Evolutionary conservation across 2,888 invertebrate genomes (phyloP).

Genomic region (Eupeodes luniger): DNA sequence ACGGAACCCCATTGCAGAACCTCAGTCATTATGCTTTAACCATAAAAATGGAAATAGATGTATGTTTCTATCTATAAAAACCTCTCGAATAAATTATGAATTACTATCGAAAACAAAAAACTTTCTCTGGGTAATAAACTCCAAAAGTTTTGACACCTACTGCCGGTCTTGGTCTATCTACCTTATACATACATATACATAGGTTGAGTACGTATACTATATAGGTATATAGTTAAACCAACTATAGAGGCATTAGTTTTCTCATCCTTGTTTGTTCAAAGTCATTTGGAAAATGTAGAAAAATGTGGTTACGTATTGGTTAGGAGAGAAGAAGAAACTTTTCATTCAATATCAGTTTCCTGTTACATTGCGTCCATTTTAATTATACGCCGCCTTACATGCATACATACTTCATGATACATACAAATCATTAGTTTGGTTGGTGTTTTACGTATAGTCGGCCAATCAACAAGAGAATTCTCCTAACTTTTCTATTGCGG

Average conservation of each 20-base stretch:
- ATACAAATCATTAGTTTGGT: conserved; percentile 30
- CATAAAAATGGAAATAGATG: conserved; percentile 2
- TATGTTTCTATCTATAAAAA: background rate
- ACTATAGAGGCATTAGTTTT: conserved; percentile 30
- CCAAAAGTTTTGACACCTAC: conserved; percentile 65
- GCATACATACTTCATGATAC: background rate
- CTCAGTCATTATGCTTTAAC: conserved; percentile 55
- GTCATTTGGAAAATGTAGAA: conserved; percentile 8
- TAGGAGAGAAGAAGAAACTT: conserved; percentile 42
- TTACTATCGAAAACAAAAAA: conserved; percentile 44
- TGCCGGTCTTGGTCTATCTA: conserved; percentile 30
- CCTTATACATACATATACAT: too few species aligned
- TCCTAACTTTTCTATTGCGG: conserved; percentile 28
- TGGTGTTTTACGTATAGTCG: background rate
- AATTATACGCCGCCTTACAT: conserved; percentile 35
- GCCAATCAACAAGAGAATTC: conserved; percentile 29
- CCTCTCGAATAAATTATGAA: conserved; percentile 67
- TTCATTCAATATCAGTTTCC: conserved; percentile 47
- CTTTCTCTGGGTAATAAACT: conserved; percentile 60
- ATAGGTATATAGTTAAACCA: background rate
- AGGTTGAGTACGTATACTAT: too few species aligned
- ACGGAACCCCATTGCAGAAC: conserved; percentile 3
- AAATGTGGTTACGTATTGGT: background rate
- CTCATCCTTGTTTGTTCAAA: conserved; percentile 6
- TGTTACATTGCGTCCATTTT: conserved; percentile 55